phyloP scores from a whole-genome alignment of 2,888 invertebrate genomes.

The Cataglyphis livida region DNA sequence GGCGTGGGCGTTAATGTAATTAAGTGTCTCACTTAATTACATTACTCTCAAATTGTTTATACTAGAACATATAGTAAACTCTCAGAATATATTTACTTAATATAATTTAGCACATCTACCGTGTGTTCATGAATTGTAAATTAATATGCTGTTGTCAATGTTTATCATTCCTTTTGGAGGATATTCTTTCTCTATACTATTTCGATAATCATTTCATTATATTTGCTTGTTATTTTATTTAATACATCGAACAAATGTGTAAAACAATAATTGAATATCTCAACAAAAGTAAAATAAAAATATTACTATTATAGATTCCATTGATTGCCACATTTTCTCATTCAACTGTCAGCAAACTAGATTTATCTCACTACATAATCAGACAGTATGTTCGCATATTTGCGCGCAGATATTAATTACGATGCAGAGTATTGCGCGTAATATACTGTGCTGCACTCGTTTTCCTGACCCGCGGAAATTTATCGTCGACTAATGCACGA shows the following conservation, averaged over 20 bases:
- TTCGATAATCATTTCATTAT: neutral
- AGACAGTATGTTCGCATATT: constrained; percentile 16
- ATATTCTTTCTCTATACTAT: neutral
- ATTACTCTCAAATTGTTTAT: constrained; percentile 43
- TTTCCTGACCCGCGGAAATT: constrained; percentile 40
- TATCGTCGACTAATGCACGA: constrained; percentile 51
- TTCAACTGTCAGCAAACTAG: neutral
- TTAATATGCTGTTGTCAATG: neutral
- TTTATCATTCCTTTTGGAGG: neutral
- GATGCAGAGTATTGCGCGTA: constrained; percentile 9
- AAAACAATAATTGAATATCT: constrained; percentile 1
- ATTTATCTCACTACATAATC: constrained; percentile 31
- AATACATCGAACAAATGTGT: neutral
- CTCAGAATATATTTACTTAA: constrained; percentile 25
- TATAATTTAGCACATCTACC: neutral
- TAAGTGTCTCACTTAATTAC: constrained; percentile 38
- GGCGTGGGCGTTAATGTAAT: constrained; percentile 31
- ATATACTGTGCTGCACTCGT: constrained; percentile 39
- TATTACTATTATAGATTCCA: neutral
- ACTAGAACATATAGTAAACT: constrained; percentile 13
- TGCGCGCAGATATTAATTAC: constrained; percentile 45
- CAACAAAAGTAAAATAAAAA: neutral
- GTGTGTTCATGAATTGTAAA: neutral
- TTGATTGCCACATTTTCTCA: constrained; percentile 10
- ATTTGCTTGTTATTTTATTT: neutral